Conservation (phyloP, 37 sponge, comb jelly and placozoan genomes). For the Lycopodina hypogea region DNA sequence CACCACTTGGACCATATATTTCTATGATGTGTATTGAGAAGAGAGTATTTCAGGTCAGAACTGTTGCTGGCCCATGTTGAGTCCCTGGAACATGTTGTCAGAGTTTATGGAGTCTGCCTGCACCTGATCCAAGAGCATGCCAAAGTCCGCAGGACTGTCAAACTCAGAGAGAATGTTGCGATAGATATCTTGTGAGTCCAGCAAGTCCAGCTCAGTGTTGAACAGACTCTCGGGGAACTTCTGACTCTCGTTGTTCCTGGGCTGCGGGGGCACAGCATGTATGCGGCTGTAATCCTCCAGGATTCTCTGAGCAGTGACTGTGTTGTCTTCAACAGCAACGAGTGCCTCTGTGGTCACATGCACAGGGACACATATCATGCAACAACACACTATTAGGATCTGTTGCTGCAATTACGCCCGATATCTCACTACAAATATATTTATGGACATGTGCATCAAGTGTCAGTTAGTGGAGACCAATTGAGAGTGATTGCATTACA, state of each 20-base stretch:
- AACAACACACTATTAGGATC: no score
- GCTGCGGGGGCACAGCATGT: not conserved
- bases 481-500: no score
- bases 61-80: conserved; percentile 21
- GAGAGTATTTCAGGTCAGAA: no score
- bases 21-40: no score
- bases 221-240: conserved; percentile 48
- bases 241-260: conserved; percentile 27
- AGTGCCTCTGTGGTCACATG: not conserved
- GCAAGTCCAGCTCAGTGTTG: conserved; percentile 40
- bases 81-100: conserved; percentile 12
- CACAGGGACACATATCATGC: no score
- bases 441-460: no score
- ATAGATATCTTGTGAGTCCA: conserved; percentile 58
- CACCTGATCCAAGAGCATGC: conserved; percentile 51
- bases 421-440: no score
- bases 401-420: no score
- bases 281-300: conserved; percentile 46
- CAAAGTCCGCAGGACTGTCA: conserved; percentile 53
- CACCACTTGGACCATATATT: no score
- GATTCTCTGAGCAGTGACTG: conserved; percentile 36
- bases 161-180: conserved; percentile 41
- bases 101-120: conserved; percentile 50
- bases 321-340: conserved; percentile 38
- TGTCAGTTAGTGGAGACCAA: no score